Base-by-base conservation (phyloP, 2,797 vertebrate genomes). In the Rachycentron canadum region DNA sequence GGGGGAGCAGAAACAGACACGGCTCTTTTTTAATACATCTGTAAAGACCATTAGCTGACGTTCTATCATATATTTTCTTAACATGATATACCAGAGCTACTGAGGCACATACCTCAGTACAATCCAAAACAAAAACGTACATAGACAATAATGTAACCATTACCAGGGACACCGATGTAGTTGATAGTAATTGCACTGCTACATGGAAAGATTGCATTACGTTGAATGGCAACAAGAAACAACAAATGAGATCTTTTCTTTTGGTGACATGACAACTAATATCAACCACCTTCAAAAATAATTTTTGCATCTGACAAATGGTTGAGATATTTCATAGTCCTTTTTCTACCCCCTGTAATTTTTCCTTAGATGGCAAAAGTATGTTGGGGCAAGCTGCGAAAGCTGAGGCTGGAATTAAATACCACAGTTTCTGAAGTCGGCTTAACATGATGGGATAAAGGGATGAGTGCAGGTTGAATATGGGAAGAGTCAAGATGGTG, bases 391-490 rank as follows among this genome's bases (percentile, higher is more conserved):
- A 7, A 53, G 58, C 41, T 28, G 55, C 56, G 12, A 55, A 74
- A 66, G 30, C 58, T 23, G n/a, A 66, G 41, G 61, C 7, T 47
- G 25, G 26, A 70, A 61, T 63, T 47, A 40, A 71, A 53, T 47
- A 11, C 7, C 30, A 21, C 25, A 56, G 16, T 72, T 66, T 73
- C 55, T 68, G 12, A 47, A 69, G 34, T 1, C 9, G 59, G 60
- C 40, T 80, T 79, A 49, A 52, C 60, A 38, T 68, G 60, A 79
- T 13, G 30, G 52, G 59, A 78, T 62, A 47, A 81, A 11, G 6
- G 34, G 28, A 21, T 14, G 47, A 43, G 41, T 25, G 49, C 64
- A 78, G 55, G 38, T 68, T 16, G 16, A 56, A 64, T 56, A 23
- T 49, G 49, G 43, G 47, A 56, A 47, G 11, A 69, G 26, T 23